Evolutionary conservation across 2,113 vertebrate species (phyloP).

Genomic region (Puma concolor): DNA sequence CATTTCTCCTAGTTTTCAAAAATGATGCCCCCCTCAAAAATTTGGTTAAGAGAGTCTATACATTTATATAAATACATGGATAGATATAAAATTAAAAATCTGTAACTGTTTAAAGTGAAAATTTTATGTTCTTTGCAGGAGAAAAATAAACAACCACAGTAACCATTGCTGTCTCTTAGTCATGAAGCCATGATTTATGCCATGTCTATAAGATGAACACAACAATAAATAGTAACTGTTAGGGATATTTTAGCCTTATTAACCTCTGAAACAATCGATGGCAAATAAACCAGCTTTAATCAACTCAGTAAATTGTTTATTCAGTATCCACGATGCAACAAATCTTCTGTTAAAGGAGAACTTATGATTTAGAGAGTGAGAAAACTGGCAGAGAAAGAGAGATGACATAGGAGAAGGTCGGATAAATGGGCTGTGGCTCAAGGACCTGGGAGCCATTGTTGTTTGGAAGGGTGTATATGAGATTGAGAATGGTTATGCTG

Average conservation of each 20-base stretch:
- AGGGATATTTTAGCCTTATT: conserved; percentile 1
- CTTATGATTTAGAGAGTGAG: neutral
- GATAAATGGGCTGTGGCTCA: neutral
- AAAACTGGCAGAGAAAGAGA: neutral
- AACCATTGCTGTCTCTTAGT: neutral
- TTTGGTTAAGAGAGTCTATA: neutral
- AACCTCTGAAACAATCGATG: neutral
- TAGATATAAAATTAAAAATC: neutral
- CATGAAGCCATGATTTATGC: neutral
- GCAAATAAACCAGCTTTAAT: neutral
- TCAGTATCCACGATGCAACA: neutral
- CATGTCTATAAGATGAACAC: neutral
- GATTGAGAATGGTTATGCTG: neutral
- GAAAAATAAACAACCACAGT: neutral
- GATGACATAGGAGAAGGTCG: neutral
- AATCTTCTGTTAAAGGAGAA: neutral
- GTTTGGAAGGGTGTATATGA: neutral
- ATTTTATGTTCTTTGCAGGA: neutral
- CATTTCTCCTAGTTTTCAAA: conserved; percentile 12
- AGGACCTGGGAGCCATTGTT: neutral
- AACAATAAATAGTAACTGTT: neutral
- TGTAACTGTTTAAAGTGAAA: neutral
- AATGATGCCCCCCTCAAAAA: neutral
- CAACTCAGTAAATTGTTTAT: neutral
- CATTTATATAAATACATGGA: neutral